Evolutionary conservation across 2,113 vertebrate genomes (phyloP), one percentile per base, ranked within the genome.

Genomic region (Mellivora capensis): DNA sequence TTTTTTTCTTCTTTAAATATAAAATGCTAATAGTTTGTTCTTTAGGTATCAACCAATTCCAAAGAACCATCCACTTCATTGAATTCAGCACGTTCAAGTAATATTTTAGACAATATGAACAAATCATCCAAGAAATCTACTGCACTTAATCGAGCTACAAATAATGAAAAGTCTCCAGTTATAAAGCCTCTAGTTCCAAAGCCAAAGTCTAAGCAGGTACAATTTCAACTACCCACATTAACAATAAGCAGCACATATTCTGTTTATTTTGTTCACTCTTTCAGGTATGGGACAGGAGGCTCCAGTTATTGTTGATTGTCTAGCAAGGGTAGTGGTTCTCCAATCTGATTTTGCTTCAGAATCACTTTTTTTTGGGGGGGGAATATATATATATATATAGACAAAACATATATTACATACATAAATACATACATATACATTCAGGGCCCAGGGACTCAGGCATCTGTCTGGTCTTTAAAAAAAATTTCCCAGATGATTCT

Each of bases 171-270:
- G 96, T 90, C 98, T n/a, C 98, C 98, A 0, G 98, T 99, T 88
- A 99, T 99, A 96, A 99, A 99, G 82, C 99, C 99, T 57, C 98
- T 99, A 95, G 98, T 98, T 44, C 99, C 99, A 84, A 99, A 98
- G 89, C 97, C 99, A 42, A 99, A 99, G 97, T 97, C 98, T n/a
- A 99, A 99, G 98, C 99, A 99, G 98, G 96, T 99, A 98, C 93
- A 11, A 1, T 86, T 94, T 97, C 31, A 15, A 0, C 31, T 74
- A 3, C 17, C 18, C 34, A 37, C 29, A 62, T 67, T n/a, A 83
- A 29, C 42, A 44, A 0, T 37, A 81, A 86, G n/a, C 10, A 92
- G 23, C n/a, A 82, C 14, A 0, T 20, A 11, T 31, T 81, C 42
- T 93, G 14, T 89, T 47, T 87, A 61, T 83, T 97, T 83, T 95